Evolutionary conservation across 2,113 vertebrate genomes (phyloP), one percentile per base, ranked within the genome.

Genomic region (Catharus fuscescens): DNA sequence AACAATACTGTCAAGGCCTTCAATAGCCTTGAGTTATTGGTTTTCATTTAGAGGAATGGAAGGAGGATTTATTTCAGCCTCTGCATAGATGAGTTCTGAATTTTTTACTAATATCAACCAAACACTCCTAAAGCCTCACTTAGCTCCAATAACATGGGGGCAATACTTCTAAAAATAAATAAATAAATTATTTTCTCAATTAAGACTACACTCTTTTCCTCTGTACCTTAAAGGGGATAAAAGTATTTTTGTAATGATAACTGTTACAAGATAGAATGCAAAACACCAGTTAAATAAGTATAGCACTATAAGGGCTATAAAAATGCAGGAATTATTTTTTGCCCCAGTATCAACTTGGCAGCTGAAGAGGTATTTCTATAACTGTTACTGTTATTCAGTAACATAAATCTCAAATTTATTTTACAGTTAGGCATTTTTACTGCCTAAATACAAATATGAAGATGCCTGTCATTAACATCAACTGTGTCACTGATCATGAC

Each of bases 21-120:
- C 95, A 96, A 77, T 25, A 93, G 92, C 95, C 95, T 96, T 98
- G 96, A 98, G 98, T 98, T 97, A 98, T 96, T 82, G 56, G 86
- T 96, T 98, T 98, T 98, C 98, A 98, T 98, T 97, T 97, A 91
- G 70, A 90, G 85, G 96, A 80, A 87, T 89, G 72, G 94, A 97
- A 97, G 79, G 45, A 96, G 92, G 94, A 97, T 97, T 98, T 97
- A 96, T 96, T 98, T 97, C 84, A 95, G 96, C 83, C 90, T 96
- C 95, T 89, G 93, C 92, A 62, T 18, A 87, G 34, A 65, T 64
- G 61, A 97, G 83, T 95, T 95, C 96, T 94, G 92, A 90, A 94
- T 97, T 97, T 97, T 96, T 97, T 93, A 95, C 73, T 95, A 95
- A 57, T 96, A 97, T 94, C 94, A 91, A 89, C 73, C 69, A 73